These are phyloP conservation scores for Acleris emargana DNA, from an alignment of 2,888 invertebrate genomes.

Conservation along the genomic window DNA sequence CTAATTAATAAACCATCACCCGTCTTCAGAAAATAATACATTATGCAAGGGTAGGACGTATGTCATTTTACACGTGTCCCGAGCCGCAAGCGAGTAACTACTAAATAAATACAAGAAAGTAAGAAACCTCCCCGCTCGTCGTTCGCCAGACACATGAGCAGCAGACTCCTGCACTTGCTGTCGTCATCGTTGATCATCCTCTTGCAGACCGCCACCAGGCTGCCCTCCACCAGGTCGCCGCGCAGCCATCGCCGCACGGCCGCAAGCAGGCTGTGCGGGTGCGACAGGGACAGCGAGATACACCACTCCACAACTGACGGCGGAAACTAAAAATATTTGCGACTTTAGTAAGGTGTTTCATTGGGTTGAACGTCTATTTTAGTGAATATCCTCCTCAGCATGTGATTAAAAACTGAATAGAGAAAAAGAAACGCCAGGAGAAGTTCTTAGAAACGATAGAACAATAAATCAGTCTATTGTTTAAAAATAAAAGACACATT, in stretches of 20 bases:
- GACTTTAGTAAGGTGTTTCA: conserved; percentile 5
- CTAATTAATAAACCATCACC: too few relatives aligned
- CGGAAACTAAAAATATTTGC: conserved; percentile 50
- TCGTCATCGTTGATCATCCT: conserved; percentile 8
- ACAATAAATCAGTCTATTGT: background rate
- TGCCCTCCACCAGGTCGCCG: conserved; percentile 40
- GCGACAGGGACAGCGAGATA: conserved; percentile 65
- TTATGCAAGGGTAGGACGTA: too few relatives aligned
- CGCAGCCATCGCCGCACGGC: conserved; percentile 75
- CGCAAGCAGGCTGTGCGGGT: conserved; percentile 65
- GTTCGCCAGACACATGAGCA: conserved; percentile 21
- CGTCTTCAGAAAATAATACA: too few relatives aligned
- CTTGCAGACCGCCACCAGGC: conserved; percentile 8
- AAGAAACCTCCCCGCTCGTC: conserved; percentile 6
- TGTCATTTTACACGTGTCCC: too few relatives aligned
- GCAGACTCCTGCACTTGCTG: conserved; percentile 48
- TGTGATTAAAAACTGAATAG: too few relatives aligned
- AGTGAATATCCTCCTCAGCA: background rate
- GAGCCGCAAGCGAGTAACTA: background rate
- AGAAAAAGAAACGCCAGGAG: background rate
- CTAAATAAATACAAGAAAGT: background rate
- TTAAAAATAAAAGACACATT: background rate
- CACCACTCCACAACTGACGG: conserved; percentile 64
- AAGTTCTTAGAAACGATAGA: background rate
- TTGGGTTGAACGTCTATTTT: background rate